Evolutionary conservation across 64 coral and sea anemone genomes (phyloP).

Genomic region (Stichodactyla mertensii): DNA sequence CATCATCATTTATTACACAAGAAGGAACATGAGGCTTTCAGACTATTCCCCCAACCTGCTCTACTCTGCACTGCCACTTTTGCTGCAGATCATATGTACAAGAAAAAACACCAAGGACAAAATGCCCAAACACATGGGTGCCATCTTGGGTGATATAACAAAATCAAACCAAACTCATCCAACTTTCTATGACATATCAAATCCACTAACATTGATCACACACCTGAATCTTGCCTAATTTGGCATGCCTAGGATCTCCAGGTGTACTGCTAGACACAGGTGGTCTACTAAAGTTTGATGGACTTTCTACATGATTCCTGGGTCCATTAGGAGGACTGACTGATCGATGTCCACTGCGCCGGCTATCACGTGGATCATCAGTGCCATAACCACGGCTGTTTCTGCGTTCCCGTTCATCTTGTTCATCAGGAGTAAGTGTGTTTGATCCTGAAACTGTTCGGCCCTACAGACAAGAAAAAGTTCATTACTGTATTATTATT

Average conservation of each 20-base stretch:
- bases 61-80: too few relatives aligned
- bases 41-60: too few relatives aligned
- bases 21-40: too few relatives aligned
- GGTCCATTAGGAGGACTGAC: background rate
- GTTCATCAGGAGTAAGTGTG: background rate
- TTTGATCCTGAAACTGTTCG: background rate
- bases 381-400: background rate
- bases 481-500: background rate
- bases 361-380: background rate
- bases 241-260: background rate
- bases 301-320: conserved; percentile 15
- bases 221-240: background rate
- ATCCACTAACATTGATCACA: background rate
- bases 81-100: too few relatives aligned
- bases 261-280: background rate
- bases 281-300: background rate
- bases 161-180: too few relatives aligned
- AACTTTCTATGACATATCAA: too few relatives aligned
- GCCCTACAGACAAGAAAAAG: background rate
- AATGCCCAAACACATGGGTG: too few relatives aligned
- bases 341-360: conserved; percentile 11
- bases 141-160: too few relatives aligned
- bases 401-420: background rate
- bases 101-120: too few relatives aligned
- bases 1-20: too few relatives aligned